A percentile compares a stretch with the other conserved stretches of the same genome.
These are phyloP conservation scores for Palythoa caribaeorum DNA, from an alignment of 92 coral and sea anemone genomes.

Conservation along the genomic window DNA sequence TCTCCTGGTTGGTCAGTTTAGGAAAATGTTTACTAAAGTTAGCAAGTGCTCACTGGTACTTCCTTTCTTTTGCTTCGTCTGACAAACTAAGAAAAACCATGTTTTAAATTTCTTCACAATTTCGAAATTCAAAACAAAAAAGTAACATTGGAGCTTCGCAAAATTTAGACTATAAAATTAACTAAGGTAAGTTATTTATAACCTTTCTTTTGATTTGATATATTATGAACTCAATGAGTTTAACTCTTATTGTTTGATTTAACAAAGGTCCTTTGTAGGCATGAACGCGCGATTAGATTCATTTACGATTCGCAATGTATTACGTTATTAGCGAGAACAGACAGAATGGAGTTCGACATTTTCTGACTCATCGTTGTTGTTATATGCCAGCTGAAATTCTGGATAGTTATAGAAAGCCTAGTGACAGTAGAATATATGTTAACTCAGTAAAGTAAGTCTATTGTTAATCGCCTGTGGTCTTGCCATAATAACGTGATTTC, in stretches of 20 bases:
- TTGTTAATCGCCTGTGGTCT: no score
- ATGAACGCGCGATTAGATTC: no score
- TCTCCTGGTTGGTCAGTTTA: slow-evolving; percentile 1
- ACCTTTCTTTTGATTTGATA: not conserved
- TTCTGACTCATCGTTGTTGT: no score
- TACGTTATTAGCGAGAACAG: not conserved
- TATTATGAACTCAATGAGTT: not conserved
- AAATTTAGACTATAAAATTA: slow-evolving; percentile 6
- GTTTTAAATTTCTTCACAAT: slow-evolving; percentile 47
- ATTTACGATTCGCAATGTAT: not conserved
- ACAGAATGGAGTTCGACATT: not conserved
- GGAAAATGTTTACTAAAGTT: slow-evolving; percentile 21
- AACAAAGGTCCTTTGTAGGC: no score
- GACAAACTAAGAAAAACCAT: slow-evolving; percentile 28
- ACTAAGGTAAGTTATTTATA: slow-evolving; percentile 17
- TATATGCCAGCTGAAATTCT: no score
- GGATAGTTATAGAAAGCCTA: no score
- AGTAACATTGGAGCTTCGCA: slow-evolving; percentile 1
- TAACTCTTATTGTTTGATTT: not conserved
- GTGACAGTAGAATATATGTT: no score
- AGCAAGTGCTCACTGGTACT: slow-evolving; percentile 34
- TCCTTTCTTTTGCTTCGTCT: slow-evolving; percentile 5
- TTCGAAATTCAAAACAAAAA: slow-evolving; percentile 22
- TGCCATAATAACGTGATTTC: no score
- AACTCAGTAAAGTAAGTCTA: no score